Evolutionary conservation across 2,113 vertebrate species (phyloP), one percentile per base, ranked within the genome.

Genomic region (Silurus meridionalis): DNA sequence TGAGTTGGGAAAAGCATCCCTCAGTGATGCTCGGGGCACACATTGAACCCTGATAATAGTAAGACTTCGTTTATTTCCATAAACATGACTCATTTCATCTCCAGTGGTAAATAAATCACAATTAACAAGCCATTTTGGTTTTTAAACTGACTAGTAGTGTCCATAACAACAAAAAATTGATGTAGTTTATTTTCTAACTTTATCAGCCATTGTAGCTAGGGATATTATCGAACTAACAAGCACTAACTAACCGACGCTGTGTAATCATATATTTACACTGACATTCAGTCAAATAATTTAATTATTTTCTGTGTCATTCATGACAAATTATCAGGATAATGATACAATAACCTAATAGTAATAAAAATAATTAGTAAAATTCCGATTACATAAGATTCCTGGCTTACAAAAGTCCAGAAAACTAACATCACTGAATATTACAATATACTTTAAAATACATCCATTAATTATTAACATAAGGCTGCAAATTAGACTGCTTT

Each of bases 31-130:
- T 37, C 60, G 55, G 71, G 71, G 80, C 80, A 74, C 28, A 79
- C 63, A 79, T 67, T 79, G 61, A n/a, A 75, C 83, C 28, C 55
- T 55, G 55, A 61, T 75, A 69, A 55, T 78, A 48, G 19, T 57
- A 75, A 61, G 61, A 82, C 58, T 82, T 55, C 28, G 52, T 63
- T 86, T 82, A 55, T 61, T 52, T 77, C 52, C 60, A 67, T 87
- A 57, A 78, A 87, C 80, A 78, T 87, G 15, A 66, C 21, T 80
- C 75, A 83, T 82, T 82, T 86, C 85, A 82, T 83, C 50, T 78
- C 60, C 50, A 67, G 28, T 66, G 80, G 25, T 48, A 71, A 69
- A 67, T 55, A 77, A 79, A 66, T 85, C 60, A 67, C 61, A 63
- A 64, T 85, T 67, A 67, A 80, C 5, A 23, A 79, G 10, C 61